phyloP scores from a whole-genome alignment of 2,113 vertebrate genomes.

The Petrocephalus microphthalmus region DNA sequence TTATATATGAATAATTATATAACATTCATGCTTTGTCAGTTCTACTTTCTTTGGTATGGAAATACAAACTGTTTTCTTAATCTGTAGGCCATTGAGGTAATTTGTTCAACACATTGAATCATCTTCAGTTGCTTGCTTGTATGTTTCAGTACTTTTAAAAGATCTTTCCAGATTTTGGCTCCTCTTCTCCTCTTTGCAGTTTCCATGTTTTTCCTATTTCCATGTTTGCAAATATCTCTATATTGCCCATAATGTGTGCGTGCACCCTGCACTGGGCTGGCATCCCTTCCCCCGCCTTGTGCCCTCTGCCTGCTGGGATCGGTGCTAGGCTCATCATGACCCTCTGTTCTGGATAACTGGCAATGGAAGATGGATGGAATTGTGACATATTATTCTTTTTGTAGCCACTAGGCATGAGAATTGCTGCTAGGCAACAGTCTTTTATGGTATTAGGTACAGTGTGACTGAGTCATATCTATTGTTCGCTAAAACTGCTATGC shows the following conservation, averaged over 20 bases:
- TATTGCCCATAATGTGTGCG: neutral
- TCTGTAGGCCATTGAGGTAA: neutral
- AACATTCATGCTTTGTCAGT: neutral
- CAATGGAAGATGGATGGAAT: neutral
- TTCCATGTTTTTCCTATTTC: neutral
- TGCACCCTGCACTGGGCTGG: neutral
- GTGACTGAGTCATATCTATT: neutral
- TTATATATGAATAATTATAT: neutral
- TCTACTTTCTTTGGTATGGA: neutral
- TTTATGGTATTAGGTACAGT: neutral
- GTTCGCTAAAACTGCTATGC: neutral
- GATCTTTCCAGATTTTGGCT: neutral
- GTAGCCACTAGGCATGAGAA: neutral
- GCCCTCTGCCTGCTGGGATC: neutral
- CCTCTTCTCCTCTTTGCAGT: neutral
- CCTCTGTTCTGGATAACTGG: neutral
- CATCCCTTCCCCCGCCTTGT: neutral
- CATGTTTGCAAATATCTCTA: neutral
- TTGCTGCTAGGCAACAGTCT: neutral
- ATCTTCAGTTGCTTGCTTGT: neutral
- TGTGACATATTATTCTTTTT: neutral
- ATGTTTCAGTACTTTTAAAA: neutral
- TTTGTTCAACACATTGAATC: neutral
- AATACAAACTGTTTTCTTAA: neutral
- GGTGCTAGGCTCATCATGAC: neutral